Percentiles rank a stretch among this genome's conserved stretches.
These are phyloP conservation scores for Gobio occitaniae DNA, from an alignment of 2,797 vertebrate species.

Conservation along the genomic window DNA sequence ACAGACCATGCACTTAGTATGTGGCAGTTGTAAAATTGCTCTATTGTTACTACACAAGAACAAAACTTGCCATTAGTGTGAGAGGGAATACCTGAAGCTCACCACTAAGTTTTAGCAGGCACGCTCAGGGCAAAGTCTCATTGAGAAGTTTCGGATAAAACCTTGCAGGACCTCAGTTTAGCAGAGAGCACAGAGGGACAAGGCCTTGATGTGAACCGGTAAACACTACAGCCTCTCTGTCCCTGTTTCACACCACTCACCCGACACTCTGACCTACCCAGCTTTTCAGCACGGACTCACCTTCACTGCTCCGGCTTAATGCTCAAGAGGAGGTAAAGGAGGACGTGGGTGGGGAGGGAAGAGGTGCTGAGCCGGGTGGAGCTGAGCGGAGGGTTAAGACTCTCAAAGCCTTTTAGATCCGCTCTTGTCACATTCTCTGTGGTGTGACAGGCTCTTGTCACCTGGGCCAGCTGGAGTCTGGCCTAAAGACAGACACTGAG, in stretches of 20 bases:
- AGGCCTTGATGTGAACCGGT: conserved; percentile 37
- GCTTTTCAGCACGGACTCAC: conserved; percentile 37
- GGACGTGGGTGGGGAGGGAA: conserved; percentile 38
- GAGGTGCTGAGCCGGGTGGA: conserved; percentile 55
- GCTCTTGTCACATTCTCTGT: conserved; percentile 74
- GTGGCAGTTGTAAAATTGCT: neutral
- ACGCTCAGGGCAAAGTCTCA: conserved; percentile 43
- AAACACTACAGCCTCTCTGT: conserved; percentile 36
- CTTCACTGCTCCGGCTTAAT: conserved; percentile 44
- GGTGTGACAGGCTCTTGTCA: conserved; percentile 72
- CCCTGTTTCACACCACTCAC: conserved; percentile 30
- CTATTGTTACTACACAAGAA: neutral
- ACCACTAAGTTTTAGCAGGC: conserved; percentile 4
- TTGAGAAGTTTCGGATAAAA: conserved; percentile 9
- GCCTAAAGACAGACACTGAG: conserved; percentile 37
- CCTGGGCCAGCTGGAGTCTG: conserved; percentile 54
- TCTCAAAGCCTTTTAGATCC: conserved; percentile 77
- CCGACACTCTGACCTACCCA: conserved; percentile 40
- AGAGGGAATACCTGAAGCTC: conserved; percentile 18
- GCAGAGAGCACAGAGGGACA: conserved; percentile 26
- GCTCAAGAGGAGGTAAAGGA: conserved; percentile 54
- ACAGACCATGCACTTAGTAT: neutral
- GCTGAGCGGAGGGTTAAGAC: conserved; percentile 71
- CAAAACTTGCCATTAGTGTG: neutral
- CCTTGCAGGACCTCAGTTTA: conserved; percentile 29